A percentile compares a stretch with the other conserved stretches of the same genome.
Evolutionary conservation across 2,797 vertebrate genomes (phyloP).

Genomic region (Sebastes cheni): DNA sequence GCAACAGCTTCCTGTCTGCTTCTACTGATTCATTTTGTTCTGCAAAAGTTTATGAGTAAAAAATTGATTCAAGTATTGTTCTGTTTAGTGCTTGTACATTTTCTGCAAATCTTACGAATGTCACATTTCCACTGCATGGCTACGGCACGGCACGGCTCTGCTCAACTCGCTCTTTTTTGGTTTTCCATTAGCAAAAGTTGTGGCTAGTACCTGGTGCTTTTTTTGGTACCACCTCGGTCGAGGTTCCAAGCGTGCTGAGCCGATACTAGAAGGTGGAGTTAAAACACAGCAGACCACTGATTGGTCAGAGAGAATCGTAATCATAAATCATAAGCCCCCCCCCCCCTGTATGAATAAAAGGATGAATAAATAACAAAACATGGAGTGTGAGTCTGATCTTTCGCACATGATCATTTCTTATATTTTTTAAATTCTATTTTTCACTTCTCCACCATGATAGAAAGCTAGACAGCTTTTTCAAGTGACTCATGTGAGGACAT

Average conservation of each 20-base stretch:
- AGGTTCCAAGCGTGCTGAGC: background rate
- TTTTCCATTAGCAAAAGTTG: too few species aligned
- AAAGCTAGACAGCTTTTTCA: too few species aligned
- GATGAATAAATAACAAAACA: too few species aligned
- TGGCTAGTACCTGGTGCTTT: background rate
- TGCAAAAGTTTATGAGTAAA: background rate
- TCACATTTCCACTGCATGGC: background rate
- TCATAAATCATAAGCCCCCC: too few species aligned
- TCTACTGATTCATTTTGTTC: background rate
- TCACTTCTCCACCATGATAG: too few species aligned
- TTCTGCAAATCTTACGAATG: background rate
- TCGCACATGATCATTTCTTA: rapidly evolving
- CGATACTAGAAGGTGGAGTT: background rate
- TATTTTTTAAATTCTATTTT: too few species aligned
- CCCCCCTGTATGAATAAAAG: too few species aligned
- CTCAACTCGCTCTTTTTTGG: background rate
- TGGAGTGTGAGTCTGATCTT: too few species aligned
- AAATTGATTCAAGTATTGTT: background rate
- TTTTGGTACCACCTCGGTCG: background rate
- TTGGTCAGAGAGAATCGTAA: background rate
- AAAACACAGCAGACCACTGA: background rate
- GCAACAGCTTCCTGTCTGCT: background rate
- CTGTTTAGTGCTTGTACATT: background rate
- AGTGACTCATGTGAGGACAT: too few species aligned
- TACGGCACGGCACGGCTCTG: rapidly evolving